Evolutionary conservation across 1,140 invertebrate species (phyloP).

Genomic region (Periplaneta americana): DNA sequence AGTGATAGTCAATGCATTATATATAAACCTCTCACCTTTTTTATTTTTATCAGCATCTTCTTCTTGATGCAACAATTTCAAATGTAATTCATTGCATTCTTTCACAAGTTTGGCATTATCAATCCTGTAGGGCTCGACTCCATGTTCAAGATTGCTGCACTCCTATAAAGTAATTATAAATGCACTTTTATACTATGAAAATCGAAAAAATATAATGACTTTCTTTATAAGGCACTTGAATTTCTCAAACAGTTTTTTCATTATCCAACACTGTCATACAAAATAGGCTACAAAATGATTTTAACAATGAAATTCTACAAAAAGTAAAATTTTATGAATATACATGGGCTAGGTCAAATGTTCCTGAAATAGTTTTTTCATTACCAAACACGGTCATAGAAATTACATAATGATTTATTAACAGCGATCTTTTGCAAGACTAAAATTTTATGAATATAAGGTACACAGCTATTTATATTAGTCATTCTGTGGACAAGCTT

Average conservation of each 20-base stretch:
- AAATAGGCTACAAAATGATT: background rate
- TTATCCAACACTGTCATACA: background rate
- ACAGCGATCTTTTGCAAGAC: too few relatives aligned
- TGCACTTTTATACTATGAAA: too few relatives aligned
- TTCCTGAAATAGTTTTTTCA: too few relatives aligned
- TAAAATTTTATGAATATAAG: too few relatives aligned
- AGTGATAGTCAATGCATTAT: background rate
- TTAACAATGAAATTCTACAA: background rate
- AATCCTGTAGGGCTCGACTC: constrained; percentile 61
- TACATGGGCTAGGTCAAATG: too few relatives aligned
- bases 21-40: constrained; percentile 36
- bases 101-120: constrained; percentile 61
- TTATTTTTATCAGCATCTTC: constrained; percentile 52
- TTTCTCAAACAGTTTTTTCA: background rate
- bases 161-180: too few relatives aligned
- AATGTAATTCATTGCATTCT: constrained; percentile 66
- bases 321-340: background rate
- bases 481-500: background rate
- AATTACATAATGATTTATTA: background rate
- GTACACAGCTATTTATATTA: background rate
- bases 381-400: background rate
- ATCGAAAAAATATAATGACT: background rate
- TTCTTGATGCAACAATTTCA: constrained; percentile 55
- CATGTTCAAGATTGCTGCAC: constrained; percentile 34
- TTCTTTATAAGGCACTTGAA: background rate